These are phyloP conservation scores for Yasuhikotakia modesta DNA, from an alignment of 2,797 vertebrate species.

Conservation along the genomic window DNA sequence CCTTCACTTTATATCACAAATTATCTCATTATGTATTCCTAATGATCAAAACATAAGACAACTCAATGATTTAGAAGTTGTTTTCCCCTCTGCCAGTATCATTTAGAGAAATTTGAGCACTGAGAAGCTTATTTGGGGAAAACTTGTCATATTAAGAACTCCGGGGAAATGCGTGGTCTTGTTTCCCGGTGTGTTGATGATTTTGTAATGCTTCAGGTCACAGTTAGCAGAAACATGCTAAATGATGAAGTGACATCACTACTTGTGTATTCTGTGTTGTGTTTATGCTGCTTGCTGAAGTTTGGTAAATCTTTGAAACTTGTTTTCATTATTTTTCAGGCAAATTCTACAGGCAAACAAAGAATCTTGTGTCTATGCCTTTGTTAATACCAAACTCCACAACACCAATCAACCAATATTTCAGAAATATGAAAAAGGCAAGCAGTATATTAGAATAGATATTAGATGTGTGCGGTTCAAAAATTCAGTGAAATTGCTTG, in stretches of 20 bases:
- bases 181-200: slow-evolving; percentile 17
- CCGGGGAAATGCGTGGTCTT: slow-evolving; percentile 16
- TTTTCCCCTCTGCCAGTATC: slow-evolving; percentile 30
- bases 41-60: slow-evolving; percentile 39
- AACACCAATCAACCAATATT: not conserved
- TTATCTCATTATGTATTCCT: slow-evolving; percentile 34
- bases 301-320: slow-evolving; percentile 30
- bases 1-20: slow-evolving; percentile 23
- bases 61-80: slow-evolving; percentile 30
- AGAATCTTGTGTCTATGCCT: slow-evolving; percentile 5
- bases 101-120: slow-evolving; percentile 6
- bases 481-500: not conserved
- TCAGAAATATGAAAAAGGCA: not conserved
- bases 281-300: slow-evolving; percentile 9
- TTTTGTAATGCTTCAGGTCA: slow-evolving; percentile 30
- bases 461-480: not conserved
- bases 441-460: slow-evolving; percentile 4
- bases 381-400: slow-evolving; percentile 17
- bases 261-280: slow-evolving; percentile 18
- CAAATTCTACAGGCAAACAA: slow-evolving; percentile 25
- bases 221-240: slow-evolving; percentile 22
- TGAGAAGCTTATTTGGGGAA: not conserved
- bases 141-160: slow-evolving; percentile 26
- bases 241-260: slow-evolving; percentile 26
- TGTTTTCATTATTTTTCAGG: slow-evolving; percentile 6